A percentile compares a stretch with the other conserved stretches of the same genome.
phyloP scores from a whole-genome alignment of 2,113 vertebrate genomes.

The Nicator chloris region DNA sequence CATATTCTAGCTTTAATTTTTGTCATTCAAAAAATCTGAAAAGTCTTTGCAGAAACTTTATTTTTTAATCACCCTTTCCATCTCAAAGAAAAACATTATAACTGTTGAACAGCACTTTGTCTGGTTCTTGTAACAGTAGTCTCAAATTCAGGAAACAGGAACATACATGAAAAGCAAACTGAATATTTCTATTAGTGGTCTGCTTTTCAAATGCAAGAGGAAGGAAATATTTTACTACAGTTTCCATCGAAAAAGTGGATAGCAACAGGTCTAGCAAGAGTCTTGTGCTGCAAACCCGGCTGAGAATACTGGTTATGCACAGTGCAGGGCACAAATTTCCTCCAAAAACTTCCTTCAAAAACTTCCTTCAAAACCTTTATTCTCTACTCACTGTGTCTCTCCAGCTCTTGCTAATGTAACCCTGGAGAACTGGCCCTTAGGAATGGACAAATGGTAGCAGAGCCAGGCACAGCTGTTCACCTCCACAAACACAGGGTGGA shows the following conservation, averaged over 20 bases:
- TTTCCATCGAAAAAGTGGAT: background rate
- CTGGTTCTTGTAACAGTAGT: background rate
- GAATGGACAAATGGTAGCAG: background rate
- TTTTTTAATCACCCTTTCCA: background rate
- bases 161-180: background rate
- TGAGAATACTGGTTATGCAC: background rate
- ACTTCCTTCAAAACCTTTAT: background rate
- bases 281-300: background rate
- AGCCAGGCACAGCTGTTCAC: background rate
- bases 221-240: background rate
- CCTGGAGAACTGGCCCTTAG: background rate
- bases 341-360: background rate
- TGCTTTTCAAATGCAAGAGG: background rate
- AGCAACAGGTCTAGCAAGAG: background rate
- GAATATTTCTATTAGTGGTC: background rate
- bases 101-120: background rate
- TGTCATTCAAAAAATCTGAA: background rate
- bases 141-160: background rate
- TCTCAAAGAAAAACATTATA: background rate
- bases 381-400: background rate
- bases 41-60: background rate
- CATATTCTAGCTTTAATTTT: background rate
- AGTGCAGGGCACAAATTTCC: background rate
- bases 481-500: background rate
- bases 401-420: background rate